Conservation (phyloP, 2,888 invertebrate species). For the Tenthredo mesomela region DNA sequence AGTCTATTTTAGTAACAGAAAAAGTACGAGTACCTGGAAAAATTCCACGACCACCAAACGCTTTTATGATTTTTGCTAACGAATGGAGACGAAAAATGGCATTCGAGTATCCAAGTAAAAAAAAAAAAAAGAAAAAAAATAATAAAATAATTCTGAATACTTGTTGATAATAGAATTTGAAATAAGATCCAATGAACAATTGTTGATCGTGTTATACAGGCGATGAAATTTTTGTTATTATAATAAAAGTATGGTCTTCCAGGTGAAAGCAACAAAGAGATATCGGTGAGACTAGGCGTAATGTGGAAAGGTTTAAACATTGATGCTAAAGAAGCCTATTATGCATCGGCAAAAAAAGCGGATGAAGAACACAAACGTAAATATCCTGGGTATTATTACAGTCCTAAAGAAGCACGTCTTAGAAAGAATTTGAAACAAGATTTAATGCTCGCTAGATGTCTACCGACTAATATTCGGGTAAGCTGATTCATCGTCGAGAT, state of each 20-base stretch:
- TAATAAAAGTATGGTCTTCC: neutral
- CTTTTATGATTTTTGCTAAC: conserved; percentile 80
- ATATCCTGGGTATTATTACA: conserved; percentile 77
- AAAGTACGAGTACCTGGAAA: conserved; percentile 61
- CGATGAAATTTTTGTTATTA: too few species aligned
- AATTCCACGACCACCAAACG: conserved; percentile 78
- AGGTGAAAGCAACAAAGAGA: conserved; percentile 79
- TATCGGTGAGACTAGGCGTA: conserved; percentile 78
- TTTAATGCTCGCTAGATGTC: conserved; percentile 55
- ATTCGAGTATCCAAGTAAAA: conserved; percentile 75
- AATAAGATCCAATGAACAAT: too few species aligned
- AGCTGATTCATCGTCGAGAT: neutral
- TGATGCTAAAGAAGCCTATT: conserved; percentile 77
- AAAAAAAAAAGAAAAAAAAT: too few species aligned
- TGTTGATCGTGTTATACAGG: neutral
- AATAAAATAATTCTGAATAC: too few species aligned
- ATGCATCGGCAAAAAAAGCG: conserved; percentile 75
- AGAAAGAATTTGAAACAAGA: conserved; percentile 68
- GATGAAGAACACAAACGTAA: conserved; percentile 77
- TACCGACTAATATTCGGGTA: conserved; percentile 53
- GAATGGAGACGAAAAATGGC: conserved; percentile 78
- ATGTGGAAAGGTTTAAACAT: conserved; percentile 79
- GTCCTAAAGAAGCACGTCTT: conserved; percentile 76
- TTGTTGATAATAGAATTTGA: too few species aligned
- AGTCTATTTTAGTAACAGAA: conserved; percentile 38